Evolutionary conservation across 1,140 invertebrate genomes (phyloP), one percentile per base, ranked within the genome.

Genomic region (Pseudobourletiella spinata): DNA sequence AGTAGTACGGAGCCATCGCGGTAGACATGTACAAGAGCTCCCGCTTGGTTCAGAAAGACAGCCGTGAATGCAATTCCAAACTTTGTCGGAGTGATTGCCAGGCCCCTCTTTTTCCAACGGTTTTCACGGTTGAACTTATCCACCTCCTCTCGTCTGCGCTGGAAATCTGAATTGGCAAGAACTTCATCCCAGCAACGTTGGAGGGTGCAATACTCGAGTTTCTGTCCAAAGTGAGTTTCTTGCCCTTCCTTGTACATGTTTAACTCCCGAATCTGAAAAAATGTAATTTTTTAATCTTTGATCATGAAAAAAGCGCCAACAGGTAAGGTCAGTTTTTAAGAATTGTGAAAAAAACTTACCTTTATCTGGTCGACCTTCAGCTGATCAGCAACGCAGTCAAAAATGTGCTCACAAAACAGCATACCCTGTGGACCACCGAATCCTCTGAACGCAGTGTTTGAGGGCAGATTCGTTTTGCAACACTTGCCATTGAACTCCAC

Each of bases 401-500:
- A 80, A 43, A 91, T 84, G 64, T 79, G 83, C 77, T 95, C 91
- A 0, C 80, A 84, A 1, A 83, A 79, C 72, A 91, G 86, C 89
- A 93, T 93, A 28, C 86, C 89, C 66, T 94, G 91, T 0, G 91
- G 91, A 0, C 85, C 89, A 15, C 91, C 90, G 72, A 93, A 94
- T 16, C 90, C 91, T 66, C 91, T 76, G 71, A 93, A 95, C 3
- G 91, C 91, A 0, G 91, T 95, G 70, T 93, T 94, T 0, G 90
- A 89, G 0, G 88, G 83, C 22, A 92, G 73, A 79, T 94, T 92
- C 0, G 91, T 94, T 75, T 82, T 87, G 71, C 90, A 93, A 1
- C 83, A 72, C 67, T 82, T 82, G 1, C 86, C 88, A 6, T 74
- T 78, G 1, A 87, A 81, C 66, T 81, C 78, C 4, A 81, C 76